Evolutionary conservation across 1,140 invertebrate genomes (phyloP).

Genomic region (Scaptodrosophila lebanonensis): DNA sequence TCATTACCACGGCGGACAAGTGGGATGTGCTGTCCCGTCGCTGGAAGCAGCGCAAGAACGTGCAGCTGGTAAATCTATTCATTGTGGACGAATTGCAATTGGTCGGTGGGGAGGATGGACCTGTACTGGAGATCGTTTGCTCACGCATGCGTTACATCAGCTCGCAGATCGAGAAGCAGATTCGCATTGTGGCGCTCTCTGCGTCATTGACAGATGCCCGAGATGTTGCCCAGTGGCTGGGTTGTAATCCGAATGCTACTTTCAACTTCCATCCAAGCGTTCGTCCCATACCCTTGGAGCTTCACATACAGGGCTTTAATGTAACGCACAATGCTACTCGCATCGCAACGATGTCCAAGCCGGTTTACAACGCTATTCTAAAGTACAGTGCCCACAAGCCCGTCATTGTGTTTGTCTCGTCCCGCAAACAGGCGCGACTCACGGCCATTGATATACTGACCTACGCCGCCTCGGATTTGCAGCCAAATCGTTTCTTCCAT

Average conservation of each 20-base stretch:
- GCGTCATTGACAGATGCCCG: constrained; percentile 96
- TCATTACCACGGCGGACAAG: constrained; percentile 97
- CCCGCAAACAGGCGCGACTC: constrained; percentile 93
- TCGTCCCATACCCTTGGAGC: constrained; percentile 93
- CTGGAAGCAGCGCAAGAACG: constrained; percentile 99
- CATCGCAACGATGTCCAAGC: constrained; percentile 97
- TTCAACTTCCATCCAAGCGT: constrained; percentile 99
- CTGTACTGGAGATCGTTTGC: constrained; percentile 97
- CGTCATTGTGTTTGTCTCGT: constrained; percentile 97
- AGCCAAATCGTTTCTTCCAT: constrained; percentile 92
- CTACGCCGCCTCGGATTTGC: constrained; percentile 91
- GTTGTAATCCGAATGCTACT: constrained; percentile 92
- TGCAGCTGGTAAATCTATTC: constrained; percentile 97
- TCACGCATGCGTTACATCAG: constrained; percentile 98
- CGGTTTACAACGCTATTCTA: constrained; percentile 96
- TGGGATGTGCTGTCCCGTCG: constrained; percentile 98
- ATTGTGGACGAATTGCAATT: constrained; percentile 98
- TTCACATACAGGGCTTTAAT: constrained; percentile 98
- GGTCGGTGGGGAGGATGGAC: constrained; percentile 92
- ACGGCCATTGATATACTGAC: constrained; percentile 97
- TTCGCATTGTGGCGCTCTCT: constrained; percentile 96
- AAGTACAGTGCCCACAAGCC: constrained; percentile 93
- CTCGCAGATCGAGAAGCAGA: constrained; percentile 94
- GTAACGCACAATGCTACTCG: constrained; percentile 97
- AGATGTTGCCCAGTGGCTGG: constrained; percentile 98